These are phyloP conservation scores for Phengaris arion DNA, from an alignment of 2,888 invertebrate genomes.

Conservation along the genomic window DNA sequence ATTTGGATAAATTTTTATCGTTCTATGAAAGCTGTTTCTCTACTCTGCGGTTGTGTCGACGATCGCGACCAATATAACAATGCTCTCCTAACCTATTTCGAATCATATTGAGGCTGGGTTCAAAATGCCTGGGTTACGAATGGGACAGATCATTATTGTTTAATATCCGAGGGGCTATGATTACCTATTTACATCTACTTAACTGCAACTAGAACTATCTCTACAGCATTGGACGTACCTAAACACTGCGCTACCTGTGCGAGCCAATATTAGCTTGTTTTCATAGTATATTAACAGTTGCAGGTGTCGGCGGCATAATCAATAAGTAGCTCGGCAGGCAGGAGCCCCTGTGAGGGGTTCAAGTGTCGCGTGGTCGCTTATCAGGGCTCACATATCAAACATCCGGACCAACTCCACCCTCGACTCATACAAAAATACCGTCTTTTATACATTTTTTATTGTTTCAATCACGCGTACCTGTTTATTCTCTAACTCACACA, in stretches of 20 bases:
- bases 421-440: slow-evolving; percentile 35
- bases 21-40: too few relatives aligned
- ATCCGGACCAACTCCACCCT: slow-evolving; percentile 57
- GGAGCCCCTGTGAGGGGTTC: slow-evolving; percentile 73
- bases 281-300: slow-evolving; percentile 18
- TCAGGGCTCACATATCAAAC: slow-evolving; percentile 74
- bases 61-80: too few relatives aligned
- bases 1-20: too few relatives aligned
- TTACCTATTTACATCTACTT: too few relatives aligned
- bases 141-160: too few relatives aligned
- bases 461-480: slow-evolving; percentile 29
- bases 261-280: slow-evolving; percentile 1
- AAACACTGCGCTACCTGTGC: neutral
- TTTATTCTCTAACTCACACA: neutral
- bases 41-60: too few relatives aligned
- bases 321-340: slow-evolving; percentile 71
- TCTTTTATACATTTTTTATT: slow-evolving; percentile 28
- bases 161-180: too few relatives aligned
- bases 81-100: too few relatives aligned
- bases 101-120: too few relatives aligned
- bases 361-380: slow-evolving; percentile 75
- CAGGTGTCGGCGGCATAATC: slow-evolving; percentile 61
- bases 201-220: too few relatives aligned
- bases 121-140: too few relatives aligned
- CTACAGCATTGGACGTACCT: too few relatives aligned